Base-by-base conservation (phyloP, 2,797 vertebrate species). In the Craterocephalus amniculus region DNA sequence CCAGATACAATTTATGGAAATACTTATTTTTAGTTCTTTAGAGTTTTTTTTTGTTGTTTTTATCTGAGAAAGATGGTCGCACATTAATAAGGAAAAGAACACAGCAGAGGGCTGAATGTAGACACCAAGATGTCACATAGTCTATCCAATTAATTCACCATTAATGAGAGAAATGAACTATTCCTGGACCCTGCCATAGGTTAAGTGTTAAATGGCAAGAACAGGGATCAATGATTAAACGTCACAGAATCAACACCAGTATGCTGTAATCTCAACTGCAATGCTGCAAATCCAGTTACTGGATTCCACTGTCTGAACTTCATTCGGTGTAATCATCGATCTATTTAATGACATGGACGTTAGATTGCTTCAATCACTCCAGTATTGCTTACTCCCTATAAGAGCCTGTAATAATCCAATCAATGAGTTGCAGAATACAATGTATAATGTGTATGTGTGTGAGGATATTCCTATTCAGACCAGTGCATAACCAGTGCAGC, bases 401-500 rank as follows among this genome's bases (percentile, higher is more conserved):
- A 18, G 55, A 11, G 14, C 62, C 63, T 54, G 66, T 48, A 59
- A 62, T 65, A 66, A 71, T 80, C 51, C 77, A 76, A 80, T 88
- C 78, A 54, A 81, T 66, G 69, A 81, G 63, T 58, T 62, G 63
- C 68, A 71, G 52, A 63, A 66, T 83, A 72, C 75, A 80, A 74
- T 74, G 77, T 76, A 62, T 80, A 67, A 70, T 32, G 20, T 63
- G 29, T 63, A 58, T 61, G 40, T 57, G 38, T 70, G 22, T 51
- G 32, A 40, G 26, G 36, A 60, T 65, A 69, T 74, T 70, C 56
- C 59, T 74, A 35, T 83, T 77, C 74, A 75, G 76, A 70, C 57
- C 70, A 63, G 78, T 80, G 70, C 69, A 84, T 57, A 81, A 70
- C 73, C 77, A 80, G 81, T 78, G 31, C 81, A 80, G 83, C 78